Evolutionary conservation across 2,888 invertebrate species (phyloP).

Genomic region (Pristionchus fissidentatus): DNA sequence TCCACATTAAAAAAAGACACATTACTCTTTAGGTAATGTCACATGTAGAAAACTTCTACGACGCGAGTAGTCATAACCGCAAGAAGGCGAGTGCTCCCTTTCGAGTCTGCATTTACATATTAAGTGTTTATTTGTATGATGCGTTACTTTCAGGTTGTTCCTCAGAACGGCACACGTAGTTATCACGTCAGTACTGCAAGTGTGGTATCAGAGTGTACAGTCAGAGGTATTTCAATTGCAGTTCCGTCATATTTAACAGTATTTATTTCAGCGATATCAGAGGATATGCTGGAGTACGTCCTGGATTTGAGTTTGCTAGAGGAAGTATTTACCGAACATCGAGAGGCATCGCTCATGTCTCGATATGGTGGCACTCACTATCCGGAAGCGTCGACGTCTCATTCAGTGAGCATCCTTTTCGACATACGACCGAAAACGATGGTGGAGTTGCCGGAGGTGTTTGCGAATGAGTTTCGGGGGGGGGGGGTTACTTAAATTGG

Average conservation of each 20-base stretch:
- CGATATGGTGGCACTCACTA: conserved; percentile 15
- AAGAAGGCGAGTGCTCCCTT: neutral
- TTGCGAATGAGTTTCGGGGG: too few species aligned
- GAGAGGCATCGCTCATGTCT: conserved; percentile 40
- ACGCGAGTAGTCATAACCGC: neutral
- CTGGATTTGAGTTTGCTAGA: conserved; percentile 35
- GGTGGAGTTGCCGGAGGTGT: too few species aligned
- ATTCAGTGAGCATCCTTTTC: too few species aligned
- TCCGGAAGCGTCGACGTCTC: conserved; percentile 29
- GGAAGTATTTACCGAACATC: conserved; percentile 44
- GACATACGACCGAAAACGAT: too few species aligned
- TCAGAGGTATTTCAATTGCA: neutral
- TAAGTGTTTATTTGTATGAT: neutral
- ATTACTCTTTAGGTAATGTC: too few species aligned
- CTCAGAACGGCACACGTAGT: neutral
- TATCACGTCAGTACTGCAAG: neutral
- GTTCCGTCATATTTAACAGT: neutral
- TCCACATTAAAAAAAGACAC: too few species aligned
- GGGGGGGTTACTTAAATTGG: too few species aligned
- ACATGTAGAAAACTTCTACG: conserved; percentile 22
- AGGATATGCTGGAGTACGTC: conserved; percentile 41
- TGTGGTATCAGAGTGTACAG: neutral
- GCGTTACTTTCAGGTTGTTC: neutral
- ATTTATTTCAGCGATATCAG: conserved; percentile 11
- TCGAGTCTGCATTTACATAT: neutral